These are phyloP conservation scores for Oreochromis tanganicae DNA, from an alignment of 2,113 vertebrate genomes.

Conservation along the genomic window DNA sequence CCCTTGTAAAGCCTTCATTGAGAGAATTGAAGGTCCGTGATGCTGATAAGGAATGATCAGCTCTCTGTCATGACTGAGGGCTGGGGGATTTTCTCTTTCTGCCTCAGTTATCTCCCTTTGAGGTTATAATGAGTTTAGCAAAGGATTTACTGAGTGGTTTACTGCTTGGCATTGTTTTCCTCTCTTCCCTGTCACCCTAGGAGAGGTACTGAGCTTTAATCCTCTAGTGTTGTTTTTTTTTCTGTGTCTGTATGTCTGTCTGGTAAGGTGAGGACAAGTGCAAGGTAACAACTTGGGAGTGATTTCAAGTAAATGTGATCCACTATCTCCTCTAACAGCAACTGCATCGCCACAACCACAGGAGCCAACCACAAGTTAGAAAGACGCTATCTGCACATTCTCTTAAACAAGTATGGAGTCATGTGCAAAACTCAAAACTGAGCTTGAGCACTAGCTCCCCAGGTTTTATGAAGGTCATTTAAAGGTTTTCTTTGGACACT, in stretches of 20 bases:
- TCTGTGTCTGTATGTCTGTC: background rate
- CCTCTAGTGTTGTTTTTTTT: background rate
- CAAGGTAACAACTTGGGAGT: background rate
- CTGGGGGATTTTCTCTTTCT: background rate
- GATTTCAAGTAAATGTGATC: background rate
- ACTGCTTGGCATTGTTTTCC: slow-evolving; percentile 14
- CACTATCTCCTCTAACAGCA: background rate
- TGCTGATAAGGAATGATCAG: slow-evolving; percentile 10
- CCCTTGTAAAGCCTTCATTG: slow-evolving; percentile 13
- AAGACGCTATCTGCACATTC: background rate
- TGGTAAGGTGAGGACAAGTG: slow-evolving; percentile 25
- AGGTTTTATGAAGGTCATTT: background rate
- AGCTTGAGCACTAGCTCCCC: background rate
- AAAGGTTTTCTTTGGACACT: background rate
- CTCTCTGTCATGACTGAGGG: slow-evolving; percentile 9
- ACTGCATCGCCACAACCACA: background rate
- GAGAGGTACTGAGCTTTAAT: slow-evolving; percentile 10
- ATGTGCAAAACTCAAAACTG: background rate
- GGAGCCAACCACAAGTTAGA: background rate
- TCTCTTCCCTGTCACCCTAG: background rate
- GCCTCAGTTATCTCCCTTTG: slow-evolving; percentile 25
- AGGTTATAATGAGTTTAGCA: slow-evolving; percentile 53
- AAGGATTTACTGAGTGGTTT: slow-evolving; percentile 33
- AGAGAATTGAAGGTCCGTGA: background rate
- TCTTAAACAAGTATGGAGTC: background rate